phyloP scores from a whole-genome alignment of 2,797 vertebrate genomes.

The Nyctalus aviator region DNA sequence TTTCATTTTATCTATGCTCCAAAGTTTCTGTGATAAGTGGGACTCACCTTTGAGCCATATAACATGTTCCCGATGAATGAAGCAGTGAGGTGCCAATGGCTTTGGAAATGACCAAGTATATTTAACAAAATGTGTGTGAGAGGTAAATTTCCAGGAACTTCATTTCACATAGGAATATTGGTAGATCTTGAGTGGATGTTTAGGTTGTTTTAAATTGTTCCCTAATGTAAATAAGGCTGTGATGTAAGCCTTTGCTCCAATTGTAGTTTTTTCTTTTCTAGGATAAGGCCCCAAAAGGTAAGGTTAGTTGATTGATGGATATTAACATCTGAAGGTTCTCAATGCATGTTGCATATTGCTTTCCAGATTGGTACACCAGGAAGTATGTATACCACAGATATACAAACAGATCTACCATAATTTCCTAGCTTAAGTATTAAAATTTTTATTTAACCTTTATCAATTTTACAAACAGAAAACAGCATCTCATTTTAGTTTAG shows the following conservation, averaged over 20 bases:
- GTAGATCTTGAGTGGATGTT: neutral
- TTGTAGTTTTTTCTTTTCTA: constrained; percentile 20
- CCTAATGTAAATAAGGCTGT: neutral
- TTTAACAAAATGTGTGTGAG: neutral
- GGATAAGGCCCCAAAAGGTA: neutral
- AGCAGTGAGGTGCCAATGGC: neutral
- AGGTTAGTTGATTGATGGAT: neutral
- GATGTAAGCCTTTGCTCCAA: neutral
- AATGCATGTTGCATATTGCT: neutral
- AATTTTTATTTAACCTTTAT: neutral
- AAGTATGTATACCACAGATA: neutral
- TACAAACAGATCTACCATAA: neutral
- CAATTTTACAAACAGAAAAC: neutral
- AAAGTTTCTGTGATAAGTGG: constrained; percentile 3
- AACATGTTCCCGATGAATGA: neutral
- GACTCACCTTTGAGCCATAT: neutral
- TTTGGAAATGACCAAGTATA: neutral
- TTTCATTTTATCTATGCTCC: neutral
- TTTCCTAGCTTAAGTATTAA: neutral
- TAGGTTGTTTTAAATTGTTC: neutral
- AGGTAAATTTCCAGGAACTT: neutral
- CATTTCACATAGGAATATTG: neutral
- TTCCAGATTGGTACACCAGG: neutral
- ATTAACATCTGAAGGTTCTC: neutral
- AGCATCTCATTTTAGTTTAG: neutral